phyloP scores from a whole-genome alignment of 23 tunicate genomes.

The Styela clava region DNA sequence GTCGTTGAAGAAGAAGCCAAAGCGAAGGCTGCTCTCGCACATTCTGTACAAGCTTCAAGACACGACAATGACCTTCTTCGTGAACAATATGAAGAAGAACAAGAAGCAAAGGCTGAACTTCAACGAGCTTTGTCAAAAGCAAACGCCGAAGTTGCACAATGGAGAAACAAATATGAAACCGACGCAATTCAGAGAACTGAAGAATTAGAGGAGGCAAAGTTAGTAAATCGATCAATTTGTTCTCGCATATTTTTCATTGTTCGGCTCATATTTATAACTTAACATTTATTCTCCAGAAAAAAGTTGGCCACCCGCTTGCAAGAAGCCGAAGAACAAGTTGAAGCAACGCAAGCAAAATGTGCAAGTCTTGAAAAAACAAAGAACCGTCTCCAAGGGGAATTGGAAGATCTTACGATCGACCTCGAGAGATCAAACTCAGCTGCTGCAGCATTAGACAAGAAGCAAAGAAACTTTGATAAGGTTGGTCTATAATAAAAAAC shows the following conservation, averaged over 20 bases:
- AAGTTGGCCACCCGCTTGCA: conserved; percentile 38
- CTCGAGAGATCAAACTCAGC: conserved; percentile 34
- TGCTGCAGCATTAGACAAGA: conserved; percentile 33
- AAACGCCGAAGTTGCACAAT: conserved; percentile 86
- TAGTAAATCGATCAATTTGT: neutral
- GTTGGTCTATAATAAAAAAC: neutral
- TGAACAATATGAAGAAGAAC: conserved; percentile 91
- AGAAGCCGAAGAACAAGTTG: conserved; percentile 44
- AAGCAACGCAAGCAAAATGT: conserved; percentile 38
- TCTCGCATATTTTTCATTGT: too few species aligned
- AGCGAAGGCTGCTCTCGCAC: conserved; percentile 34
- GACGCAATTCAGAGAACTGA: conserved; percentile 94
- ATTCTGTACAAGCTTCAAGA: conserved; percentile 48
- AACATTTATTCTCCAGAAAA: too few species aligned
- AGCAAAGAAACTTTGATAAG: conserved; percentile 43
- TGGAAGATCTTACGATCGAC: conserved; percentile 34
- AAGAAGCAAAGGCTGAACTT: conserved; percentile 82
- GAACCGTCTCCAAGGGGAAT: conserved; percentile 39
- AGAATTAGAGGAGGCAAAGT: conserved; percentile 74
- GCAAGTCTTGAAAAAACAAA: conserved; percentile 39
- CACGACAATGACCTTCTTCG: conserved; percentile 77
- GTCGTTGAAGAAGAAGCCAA: conserved; percentile 58
- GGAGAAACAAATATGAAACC: conserved; percentile 91
- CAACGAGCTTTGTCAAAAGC: conserved; percentile 84
- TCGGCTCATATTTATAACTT: too few species aligned